Evolutionary conservation across 2,888 invertebrate genomes (phyloP).

Genomic region (Frankliniella fusca): DNA sequence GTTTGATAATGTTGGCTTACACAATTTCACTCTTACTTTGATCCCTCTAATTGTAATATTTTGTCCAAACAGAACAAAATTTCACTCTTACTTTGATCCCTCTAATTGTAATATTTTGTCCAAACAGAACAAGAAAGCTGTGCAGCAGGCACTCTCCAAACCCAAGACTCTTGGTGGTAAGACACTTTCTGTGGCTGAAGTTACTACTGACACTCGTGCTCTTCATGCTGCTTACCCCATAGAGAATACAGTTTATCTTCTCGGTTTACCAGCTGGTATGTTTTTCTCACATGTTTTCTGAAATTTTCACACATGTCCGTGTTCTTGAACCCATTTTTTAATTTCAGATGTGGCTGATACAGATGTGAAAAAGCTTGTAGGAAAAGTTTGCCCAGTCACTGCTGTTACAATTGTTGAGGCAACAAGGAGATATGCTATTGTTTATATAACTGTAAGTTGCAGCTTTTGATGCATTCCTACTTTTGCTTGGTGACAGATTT

Average conservation of each 20-base stretch:
- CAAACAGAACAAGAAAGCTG: too few species aligned
- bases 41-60: too few species aligned
- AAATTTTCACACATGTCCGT: background rate
- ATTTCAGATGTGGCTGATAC: background rate
- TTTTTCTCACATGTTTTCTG: background rate
- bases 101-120: too few species aligned
- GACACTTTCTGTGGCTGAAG: too few species aligned
- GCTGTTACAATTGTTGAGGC: background rate
- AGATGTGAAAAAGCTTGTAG: background rate
- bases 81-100: too few species aligned
- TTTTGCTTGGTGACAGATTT: too few species aligned
- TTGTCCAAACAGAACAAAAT: too few species aligned
- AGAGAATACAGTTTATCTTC: background rate
- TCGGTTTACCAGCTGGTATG: background rate
- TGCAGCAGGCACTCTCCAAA: too few species aligned
- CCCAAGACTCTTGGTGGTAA: too few species aligned
- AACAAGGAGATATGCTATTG: background rate
- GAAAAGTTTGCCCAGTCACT: background rate
- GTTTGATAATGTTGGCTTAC: background rate
- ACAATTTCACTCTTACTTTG: too few species aligned
- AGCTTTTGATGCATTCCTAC: background rate
- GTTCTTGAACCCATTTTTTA: background rate
- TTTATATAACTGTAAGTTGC: background rate
- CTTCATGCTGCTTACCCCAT: background rate
- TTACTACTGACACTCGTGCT: too few species aligned